Evolutionary conservation across 92 coral and sea anemone genomes (phyloP), one percentile per base, ranked within the genome.

Genomic region (Actinostola sp.): DNA sequence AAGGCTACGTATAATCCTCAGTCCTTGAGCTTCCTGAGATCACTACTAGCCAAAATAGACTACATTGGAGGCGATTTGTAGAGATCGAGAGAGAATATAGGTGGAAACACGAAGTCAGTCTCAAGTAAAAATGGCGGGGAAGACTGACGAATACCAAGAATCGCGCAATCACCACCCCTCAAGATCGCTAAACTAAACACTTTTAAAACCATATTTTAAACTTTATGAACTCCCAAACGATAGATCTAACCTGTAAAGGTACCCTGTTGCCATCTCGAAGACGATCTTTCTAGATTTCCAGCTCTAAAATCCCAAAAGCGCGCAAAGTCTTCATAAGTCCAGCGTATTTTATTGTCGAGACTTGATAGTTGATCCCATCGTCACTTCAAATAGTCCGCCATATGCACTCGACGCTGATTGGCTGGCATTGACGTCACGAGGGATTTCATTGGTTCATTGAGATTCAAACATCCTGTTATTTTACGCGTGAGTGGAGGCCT

Each of bases 381-480:
- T 70, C 89, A 75, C 93, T 95, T 95, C 99, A 95, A 95, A 95
- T 88, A 72, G 84, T 85, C 95, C 99, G 99, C 99, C 97, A 91
- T 81, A 72, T 78, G 50, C 41, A 48, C 87, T 72, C 36, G 59
- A 28, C 71, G 77, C 89, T 88, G 92, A 95, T 95, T 95, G 99
- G 99, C 67, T 84, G 10, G 63, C 34, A 42, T 30, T 27, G 64
- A 86, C 69, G 80, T 71, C 70, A 72, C 33, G 73, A 54, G 35
- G 70, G 52, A 71, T 75, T 42, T 80, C 88, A 90, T 90, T 90
- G 97, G 97, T 70, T 78, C 6, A 80, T 26, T 57, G 75, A 80
- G 87, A 84, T 90, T 86, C 92, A 90, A 90, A 86, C 71, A 81
- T 82, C 61, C 61, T 75, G 87, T 61, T 76, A 75, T 74, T 71